These are phyloP conservation scores for Calypte anna DNA, from an alignment of 2,113 vertebrate species.

Conservation along the genomic window DNA sequence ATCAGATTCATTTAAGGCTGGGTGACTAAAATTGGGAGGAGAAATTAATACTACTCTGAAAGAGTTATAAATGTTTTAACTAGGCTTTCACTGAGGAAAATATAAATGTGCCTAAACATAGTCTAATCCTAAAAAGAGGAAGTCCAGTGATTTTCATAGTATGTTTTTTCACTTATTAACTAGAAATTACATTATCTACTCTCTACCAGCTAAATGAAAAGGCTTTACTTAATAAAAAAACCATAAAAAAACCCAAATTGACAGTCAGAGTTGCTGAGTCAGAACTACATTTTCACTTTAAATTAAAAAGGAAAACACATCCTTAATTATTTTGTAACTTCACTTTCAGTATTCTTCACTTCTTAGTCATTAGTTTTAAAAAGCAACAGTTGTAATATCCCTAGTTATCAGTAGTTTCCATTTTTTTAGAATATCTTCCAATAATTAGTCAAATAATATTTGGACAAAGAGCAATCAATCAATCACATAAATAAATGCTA, in stretches of 20 bases:
- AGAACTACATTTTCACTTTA: slow-evolving; percentile 60
- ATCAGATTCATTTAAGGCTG: background rate
- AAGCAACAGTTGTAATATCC: background rate
- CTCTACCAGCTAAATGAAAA: slow-evolving; percentile 59
- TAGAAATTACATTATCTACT: slow-evolving; percentile 11
- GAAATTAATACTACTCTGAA: slow-evolving; percentile 25
- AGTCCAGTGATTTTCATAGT: background rate
- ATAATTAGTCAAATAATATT: background rate
- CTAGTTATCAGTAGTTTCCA: background rate
- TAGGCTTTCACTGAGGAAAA: slow-evolving; percentile 1
- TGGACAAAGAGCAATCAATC: background rate
- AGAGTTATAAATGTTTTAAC: background rate
- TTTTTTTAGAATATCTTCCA: background rate
- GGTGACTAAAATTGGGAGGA: slow-evolving; percentile 18
- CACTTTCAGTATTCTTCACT: background rate
- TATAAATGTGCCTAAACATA: background rate
- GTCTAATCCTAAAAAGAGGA: slow-evolving; percentile 8
- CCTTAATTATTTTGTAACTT: slow-evolving; percentile 69
- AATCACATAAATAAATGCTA: background rate
- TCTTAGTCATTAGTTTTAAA: background rate
- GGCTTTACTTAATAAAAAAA: background rate
- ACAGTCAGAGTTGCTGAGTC: slow-evolving; percentile 30
- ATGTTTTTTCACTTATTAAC: slow-evolving; percentile 38
- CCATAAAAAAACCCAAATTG: slow-evolving; percentile 12
- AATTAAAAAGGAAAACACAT: slow-evolving; percentile 68